Base-by-base conservation (phyloP, 2,888 invertebrate genomes). In the Callyntrura guangdongensis region DNA sequence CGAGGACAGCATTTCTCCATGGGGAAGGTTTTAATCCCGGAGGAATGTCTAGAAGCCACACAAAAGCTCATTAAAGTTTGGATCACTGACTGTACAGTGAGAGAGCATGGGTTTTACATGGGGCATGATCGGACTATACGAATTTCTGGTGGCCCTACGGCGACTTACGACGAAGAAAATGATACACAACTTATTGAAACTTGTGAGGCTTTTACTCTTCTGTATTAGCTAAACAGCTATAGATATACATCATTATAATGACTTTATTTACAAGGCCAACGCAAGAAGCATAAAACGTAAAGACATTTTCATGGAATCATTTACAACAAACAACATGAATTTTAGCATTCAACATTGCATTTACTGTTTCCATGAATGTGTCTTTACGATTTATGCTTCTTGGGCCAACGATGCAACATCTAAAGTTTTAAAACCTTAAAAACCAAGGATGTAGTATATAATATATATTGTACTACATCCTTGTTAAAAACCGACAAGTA, bases 71-170 rank as follows among this genome's bases (percentile, higher is more conserved):
- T 92, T 64, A 87, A 90, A 67, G 84, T 79, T 14, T 92, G 92
- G 92, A 91, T 92, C n/a, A 74, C 85, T 4, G 92, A 92, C 69
- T 74, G 83, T 69, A 91, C 90, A 14, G 69, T 91, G n/a, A 74
- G 90, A 61, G 91, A 67, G 64, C 91, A 91, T 47, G 92, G 92
- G 9, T 86, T 91, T 79, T 92, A 69, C 56, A 92, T 91, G 92
- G 92, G 92, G 11, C 61, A 72, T 53, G 91, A 91, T 53, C 81
- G 88, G 64, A 91, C 79, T 8, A 86, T 92, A 5, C 79, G 90
- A 49, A 81, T 92, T 12, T 88, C 89, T n/a, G 92, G 92, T 27
- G 92, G 92, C n/a, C 92, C 92, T 22, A 59, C 27, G 20, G 89
- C 91, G 6, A 53, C 47, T 22, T 84, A 86, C 25, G 89, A 91